Conservation (phyloP, 2,113 vertebrate genomes). For the Cynoglossus semilaevis region DNA sequence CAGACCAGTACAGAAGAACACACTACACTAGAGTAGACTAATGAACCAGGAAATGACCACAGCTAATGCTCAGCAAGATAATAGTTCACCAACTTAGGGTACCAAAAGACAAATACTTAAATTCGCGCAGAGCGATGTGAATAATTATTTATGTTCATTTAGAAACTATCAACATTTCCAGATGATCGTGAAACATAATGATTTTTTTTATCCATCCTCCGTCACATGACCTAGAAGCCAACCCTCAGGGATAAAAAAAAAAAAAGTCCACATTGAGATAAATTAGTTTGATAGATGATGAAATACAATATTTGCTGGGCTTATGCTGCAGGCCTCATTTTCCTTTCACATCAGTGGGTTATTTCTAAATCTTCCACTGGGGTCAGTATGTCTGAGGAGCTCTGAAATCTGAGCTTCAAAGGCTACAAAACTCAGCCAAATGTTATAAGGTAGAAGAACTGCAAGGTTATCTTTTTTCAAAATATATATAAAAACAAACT, state of each 20-base stretch:
- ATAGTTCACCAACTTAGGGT: background rate
- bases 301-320: constrained; percentile 31
- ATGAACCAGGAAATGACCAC: too few species aligned
- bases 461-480: constrained; percentile 3
- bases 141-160: constrained; percentile 63
- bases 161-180: constrained; percentile 59
- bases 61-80: too few species aligned
- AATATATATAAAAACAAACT: too few species aligned
- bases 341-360: constrained; percentile 14
- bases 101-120: constrained; percentile 19
- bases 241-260: constrained; percentile 1
- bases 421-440: constrained; percentile 5
- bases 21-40: too few species aligned
- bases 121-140: constrained; percentile 19
- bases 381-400: constrained; percentile 4
- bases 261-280: constrained; percentile 13
- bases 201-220: constrained; percentile 13
- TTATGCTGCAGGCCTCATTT: constrained; percentile 7
- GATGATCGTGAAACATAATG: constrained; percentile 60
- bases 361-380: constrained; percentile 13
- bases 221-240: constrained; percentile 58
- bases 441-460: background rate
- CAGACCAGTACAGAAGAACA: too few species aligned
- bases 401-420: constrained; percentile 9
- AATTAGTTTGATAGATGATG: constrained; percentile 36